Conservation (phyloP, 1,140 invertebrate species). For the Euborellia annulipes region DNA sequence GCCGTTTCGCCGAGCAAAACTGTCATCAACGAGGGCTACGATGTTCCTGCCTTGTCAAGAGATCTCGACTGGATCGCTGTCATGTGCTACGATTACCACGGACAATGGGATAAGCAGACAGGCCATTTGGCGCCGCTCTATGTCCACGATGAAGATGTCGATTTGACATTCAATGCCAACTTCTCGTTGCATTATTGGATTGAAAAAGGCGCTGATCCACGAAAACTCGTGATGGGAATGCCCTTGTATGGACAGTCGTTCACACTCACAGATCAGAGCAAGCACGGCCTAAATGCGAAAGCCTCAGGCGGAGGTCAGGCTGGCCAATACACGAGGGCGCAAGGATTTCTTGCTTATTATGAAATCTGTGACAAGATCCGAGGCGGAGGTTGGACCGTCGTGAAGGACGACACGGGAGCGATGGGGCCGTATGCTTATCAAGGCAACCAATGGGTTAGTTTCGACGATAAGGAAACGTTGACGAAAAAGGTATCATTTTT, state of each 20-base stretch:
- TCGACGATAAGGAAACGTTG: constrained; percentile 67
- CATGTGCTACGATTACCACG: constrained; percentile 78
- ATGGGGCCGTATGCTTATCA: constrained; percentile 79
- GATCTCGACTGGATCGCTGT: constrained; percentile 76
- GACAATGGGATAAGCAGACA: constrained; percentile 69
- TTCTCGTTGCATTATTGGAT: constrained; percentile 83
- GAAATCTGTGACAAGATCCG: constrained; percentile 73
- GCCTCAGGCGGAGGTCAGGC: constrained; percentile 56
- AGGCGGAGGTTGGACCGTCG: constrained; percentile 58
- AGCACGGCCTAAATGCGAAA: constrained; percentile 52
- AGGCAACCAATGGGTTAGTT: constrained; percentile 78
- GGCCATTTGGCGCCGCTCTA: constrained; percentile 70
- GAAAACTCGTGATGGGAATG: constrained; percentile 76
- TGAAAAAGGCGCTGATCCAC: constrained; percentile 55
- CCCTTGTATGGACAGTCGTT: constrained; percentile 83
- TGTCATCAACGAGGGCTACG: constrained; percentile 70
- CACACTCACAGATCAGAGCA: constrained; percentile 36
- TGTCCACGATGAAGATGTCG: constrained; percentile 58
- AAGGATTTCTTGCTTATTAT: constrained; percentile 77
- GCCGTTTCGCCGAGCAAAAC: constrained; percentile 79
- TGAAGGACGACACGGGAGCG: constrained; percentile 51
- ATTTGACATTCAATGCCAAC: constrained; percentile 39
- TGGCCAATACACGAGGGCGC: constrained; percentile 65
- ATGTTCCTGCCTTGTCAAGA: constrained; percentile 51
- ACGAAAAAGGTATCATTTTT: constrained; percentile 38